Percentiles rank a stretch among this genome's conserved stretches.
Conservation (phyloP, 2,888 invertebrate species). For the Leucozona laternaria region DNA sequence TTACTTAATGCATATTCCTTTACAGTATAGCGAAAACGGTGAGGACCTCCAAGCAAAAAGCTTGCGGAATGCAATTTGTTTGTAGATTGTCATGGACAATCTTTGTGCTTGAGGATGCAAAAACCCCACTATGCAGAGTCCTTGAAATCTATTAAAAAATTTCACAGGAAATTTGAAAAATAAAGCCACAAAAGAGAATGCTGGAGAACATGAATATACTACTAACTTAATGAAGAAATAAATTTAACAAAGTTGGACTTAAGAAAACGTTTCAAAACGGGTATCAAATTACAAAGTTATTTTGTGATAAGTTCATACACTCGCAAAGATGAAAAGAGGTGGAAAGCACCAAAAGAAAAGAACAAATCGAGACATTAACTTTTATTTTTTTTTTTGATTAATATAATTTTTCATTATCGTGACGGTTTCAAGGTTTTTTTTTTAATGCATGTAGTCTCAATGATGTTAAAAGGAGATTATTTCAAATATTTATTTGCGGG, state of each 20-base stretch:
- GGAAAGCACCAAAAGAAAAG: too few species aligned
- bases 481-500: too few species aligned
- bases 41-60: conserved; percentile 26
- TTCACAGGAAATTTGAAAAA: not conserved
- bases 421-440: too few species aligned
- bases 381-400: too few species aligned
- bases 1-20: conserved; percentile 41
- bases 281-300: not conserved
- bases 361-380: too few species aligned
- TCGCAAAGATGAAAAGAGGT: too few species aligned
- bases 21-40: not conserved
- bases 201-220: too few species aligned
- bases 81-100: conserved; percentile 38
- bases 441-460: too few species aligned
- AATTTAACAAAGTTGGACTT: not conserved
- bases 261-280: not conserved
- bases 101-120: conserved; percentile 4
- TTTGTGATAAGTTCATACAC: too few species aligned
- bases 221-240: not conserved
- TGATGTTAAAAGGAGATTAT: too few species aligned
- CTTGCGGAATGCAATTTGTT: conserved; percentile 39
- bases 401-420: too few species aligned
- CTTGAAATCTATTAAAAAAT: not conserved
- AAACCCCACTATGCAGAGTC: not conserved
- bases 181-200: not conserved